phyloP scores from a whole-genome alignment of 92 coral and sea anemone species.

The Heteractis magnifica region DNA sequence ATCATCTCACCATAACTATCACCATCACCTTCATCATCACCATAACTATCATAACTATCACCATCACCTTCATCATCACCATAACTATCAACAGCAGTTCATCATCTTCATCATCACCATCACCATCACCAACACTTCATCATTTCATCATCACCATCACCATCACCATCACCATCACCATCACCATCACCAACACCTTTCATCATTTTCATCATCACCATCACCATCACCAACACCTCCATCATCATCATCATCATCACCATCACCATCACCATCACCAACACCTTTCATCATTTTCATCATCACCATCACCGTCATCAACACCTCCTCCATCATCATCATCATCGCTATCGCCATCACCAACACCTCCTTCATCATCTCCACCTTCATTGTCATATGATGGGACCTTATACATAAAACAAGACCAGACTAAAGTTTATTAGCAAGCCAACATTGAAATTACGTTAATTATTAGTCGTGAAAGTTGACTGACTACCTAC shows the following conservation, averaged over 20 bases:
- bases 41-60: not conserved
- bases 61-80: not conserved
- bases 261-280: not conserved
- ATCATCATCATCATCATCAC: not conserved
- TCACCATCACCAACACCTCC: not conserved
- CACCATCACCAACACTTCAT: not conserved
- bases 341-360: not conserved
- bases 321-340: not conserved
- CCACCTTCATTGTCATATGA: not conserved
- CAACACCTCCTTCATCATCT: not conserved
- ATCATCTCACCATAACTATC: not conserved
- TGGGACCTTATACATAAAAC: no score
- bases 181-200: not conserved
- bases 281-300: constrained; percentile 8
- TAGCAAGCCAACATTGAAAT: no score
- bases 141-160: not conserved
- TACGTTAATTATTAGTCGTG: no score
- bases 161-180: not conserved
- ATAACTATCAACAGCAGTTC: not conserved
- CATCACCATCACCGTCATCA: not conserved
- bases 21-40: not conserved
- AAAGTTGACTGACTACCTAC: no score
- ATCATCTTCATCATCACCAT: not conserved
- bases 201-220: not conserved
- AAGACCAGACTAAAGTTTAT: no score